phyloP scores from a whole-genome alignment of 2,888 invertebrate species.

The Diplolepis rosae region DNA sequence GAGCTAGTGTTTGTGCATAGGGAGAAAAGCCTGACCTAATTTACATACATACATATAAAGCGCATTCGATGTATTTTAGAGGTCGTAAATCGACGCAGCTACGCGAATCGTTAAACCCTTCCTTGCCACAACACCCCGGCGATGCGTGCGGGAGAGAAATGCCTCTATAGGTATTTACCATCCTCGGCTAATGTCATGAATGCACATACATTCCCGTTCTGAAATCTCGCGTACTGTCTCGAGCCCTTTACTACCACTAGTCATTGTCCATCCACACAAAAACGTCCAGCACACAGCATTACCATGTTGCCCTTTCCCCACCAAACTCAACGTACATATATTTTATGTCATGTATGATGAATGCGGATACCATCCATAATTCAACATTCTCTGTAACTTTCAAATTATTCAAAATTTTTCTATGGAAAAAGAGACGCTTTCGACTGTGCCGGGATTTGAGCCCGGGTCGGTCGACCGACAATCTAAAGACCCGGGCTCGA shows the following conservation, averaged over 20 bases:
- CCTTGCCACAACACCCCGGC: constrained; percentile 68
- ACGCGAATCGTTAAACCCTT: constrained; percentile 74
- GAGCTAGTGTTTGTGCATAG: constrained; percentile 50
- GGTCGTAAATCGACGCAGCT: constrained; percentile 73
- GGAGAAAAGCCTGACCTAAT: constrained; percentile 71
- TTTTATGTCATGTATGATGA: too few species aligned
- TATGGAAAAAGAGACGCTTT: too few species aligned
- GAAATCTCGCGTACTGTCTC: constrained; percentile 13
- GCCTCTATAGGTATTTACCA: constrained; percentile 48
- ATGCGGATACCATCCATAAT: too few species aligned
- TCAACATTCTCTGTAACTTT: too few species aligned
- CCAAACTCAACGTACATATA: too few species aligned
- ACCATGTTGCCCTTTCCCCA: constrained; percentile 18
- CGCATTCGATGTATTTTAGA: constrained; percentile 74
- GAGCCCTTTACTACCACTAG: background rate
- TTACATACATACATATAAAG: constrained; percentile 74
- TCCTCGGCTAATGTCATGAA: constrained; percentile 37
- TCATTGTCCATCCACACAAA: constrained; percentile 1
- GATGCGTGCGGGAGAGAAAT: constrained; percentile 62
- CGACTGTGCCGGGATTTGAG: too few species aligned
- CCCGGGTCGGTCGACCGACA: too few species aligned
- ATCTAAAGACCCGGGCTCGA: too few species aligned
- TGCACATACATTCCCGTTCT: constrained; percentile 22
- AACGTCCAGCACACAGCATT: constrained; percentile 5
- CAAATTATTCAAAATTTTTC: too few species aligned